Base-by-base conservation (phyloP, 2,797 vertebrate genomes). In the Enteromius argenteus region DNA sequence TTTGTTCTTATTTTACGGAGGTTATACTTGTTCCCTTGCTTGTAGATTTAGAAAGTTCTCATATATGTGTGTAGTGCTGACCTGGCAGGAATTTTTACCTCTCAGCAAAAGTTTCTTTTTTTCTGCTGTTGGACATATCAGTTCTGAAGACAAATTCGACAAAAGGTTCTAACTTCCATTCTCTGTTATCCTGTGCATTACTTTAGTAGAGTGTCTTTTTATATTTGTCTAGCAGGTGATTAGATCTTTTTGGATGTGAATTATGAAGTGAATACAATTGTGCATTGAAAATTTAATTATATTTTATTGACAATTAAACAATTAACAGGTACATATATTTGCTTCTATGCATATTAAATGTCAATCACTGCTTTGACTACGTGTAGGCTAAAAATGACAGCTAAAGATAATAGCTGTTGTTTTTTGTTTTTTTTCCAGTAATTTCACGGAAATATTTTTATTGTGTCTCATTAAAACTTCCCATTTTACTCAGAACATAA, bases 31-130 rank as follows among this genome's bases (percentile, higher is more conserved):
- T 83, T 87, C 80, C 78, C 73, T 49, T 30, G 19, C 58, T 85
- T 10, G 68, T 64, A 81, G 79, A 84, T 72, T 64, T 71, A 69
- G 62, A 87, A 84, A 32, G 84, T 86, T 79, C 32, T 78, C 60
- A 85, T 81, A 60, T 39, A n/a, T 6, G 15, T 60, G 56, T 74
- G 49, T 17, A 60, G 30, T 60, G 84, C 86, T 85, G 86, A 87
- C 62, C 84, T 81, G 58, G 83, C 81, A 21, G 17, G 44, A 49
- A 49, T 69, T 75, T 71, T 68, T 66, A 62, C 74, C 56, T 86
- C 51, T 78, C 84, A 84, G 84, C 68, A 84, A 67, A 69, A 56
- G 79, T 81, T 78, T 88, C 27, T 72, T 83, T 71, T 64, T 83
- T 80, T 58, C 15, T 5, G 32, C 44, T 73, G 72, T 85, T 85